A percentile compares a stretch with the other conserved stretches of the same genome.
Evolutionary conservation across 2,888 invertebrate genomes (phyloP).

Genomic region (Alloscopus bannaensis): DNA sequence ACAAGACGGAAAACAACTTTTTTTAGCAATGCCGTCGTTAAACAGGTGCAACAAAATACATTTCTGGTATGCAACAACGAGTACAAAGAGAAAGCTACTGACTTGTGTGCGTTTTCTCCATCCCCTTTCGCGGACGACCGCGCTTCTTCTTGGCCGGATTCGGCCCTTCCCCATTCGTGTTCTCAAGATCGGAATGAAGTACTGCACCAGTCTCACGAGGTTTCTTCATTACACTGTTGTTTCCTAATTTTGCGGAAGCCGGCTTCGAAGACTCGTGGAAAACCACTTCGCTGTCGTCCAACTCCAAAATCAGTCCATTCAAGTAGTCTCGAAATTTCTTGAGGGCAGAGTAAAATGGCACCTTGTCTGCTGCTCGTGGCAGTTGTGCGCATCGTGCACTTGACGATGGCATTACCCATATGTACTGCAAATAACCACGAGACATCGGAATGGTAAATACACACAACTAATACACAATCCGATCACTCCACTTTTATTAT

Average conservation of each 20-base stretch:
- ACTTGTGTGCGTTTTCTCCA: slow-evolving; percentile 68
- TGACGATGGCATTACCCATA: slow-evolving; percentile 99
- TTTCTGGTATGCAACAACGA: no score
- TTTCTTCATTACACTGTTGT: slow-evolving; percentile 47
- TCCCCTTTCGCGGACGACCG: slow-evolving; percentile 79
- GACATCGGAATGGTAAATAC: no score
- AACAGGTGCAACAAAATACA: slow-evolving; percentile 2
- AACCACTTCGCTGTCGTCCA: slow-evolving; percentile 91
- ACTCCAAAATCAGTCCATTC: slow-evolving; percentile 88
- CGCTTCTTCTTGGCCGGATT: slow-evolving; percentile 88
- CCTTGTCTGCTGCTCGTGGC: slow-evolving; percentile 98
- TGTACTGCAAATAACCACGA: slow-evolving; percentile 84
- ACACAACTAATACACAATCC: no score
- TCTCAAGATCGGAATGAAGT: slow-evolving; percentile 54
- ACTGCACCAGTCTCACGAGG: slow-evolving; percentile 53
- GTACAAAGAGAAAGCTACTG: no score
- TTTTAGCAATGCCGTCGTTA: no score
- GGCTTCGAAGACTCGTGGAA: slow-evolving; percentile 80
- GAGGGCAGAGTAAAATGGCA: slow-evolving; percentile 96
- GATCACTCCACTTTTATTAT: no score
- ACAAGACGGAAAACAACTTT: no score
- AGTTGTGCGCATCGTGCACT: slow-evolving; percentile 97
- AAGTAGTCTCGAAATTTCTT: slow-evolving; percentile 97
- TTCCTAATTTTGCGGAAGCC: slow-evolving; percentile 39
- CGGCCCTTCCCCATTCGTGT: slow-evolving; percentile 55